Conservation (phyloP, 1,140 invertebrate genomes). For the Polyergus mexicanus region DNA sequence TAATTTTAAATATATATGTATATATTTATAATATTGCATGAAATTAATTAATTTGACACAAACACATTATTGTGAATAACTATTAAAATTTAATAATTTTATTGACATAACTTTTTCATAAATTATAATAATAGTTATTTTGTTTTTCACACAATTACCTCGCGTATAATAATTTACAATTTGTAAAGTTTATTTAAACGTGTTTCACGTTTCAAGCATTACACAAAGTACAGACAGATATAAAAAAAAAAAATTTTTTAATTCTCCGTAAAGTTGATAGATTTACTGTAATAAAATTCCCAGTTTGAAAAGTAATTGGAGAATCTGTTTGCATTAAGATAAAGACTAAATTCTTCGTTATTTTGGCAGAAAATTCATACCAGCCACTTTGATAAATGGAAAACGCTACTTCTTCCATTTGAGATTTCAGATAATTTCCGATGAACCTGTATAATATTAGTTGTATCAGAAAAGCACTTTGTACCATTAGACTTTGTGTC, state of each 20-base stretch:
- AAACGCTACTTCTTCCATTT: constrained; percentile 60
- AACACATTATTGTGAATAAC: too few relatives aligned
- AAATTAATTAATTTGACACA: too few relatives aligned
- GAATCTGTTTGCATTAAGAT: constrained; percentile 11
- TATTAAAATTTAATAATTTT: too few relatives aligned
- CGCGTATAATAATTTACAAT: too few relatives aligned
- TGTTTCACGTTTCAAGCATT: constrained; percentile 56
- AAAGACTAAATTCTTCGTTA: constrained; percentile 37
- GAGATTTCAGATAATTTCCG: constrained; percentile 56
- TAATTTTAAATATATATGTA: too few relatives aligned
- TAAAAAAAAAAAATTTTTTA: too few relatives aligned
- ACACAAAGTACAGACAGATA: constrained; percentile 67
- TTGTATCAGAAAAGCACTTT: constrained; percentile 11
- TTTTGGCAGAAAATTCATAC: constrained; percentile 27
- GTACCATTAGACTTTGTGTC: constrained; percentile 2
- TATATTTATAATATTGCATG: too few relatives aligned
- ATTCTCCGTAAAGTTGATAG: too few relatives aligned
- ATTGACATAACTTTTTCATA: too few relatives aligned
- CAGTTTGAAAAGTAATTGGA: constrained; percentile 38
- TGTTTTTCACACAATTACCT: too few relatives aligned
- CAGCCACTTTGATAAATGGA: constrained; percentile 36
- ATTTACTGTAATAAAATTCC: constrained; percentile 51
- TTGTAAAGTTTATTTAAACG: not conserved
- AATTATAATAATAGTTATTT: too few relatives aligned
- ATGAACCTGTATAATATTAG: constrained; percentile 55